Conservation (phyloP, 2,888 invertebrate genomes). For the Xiphydria camelus region DNA sequence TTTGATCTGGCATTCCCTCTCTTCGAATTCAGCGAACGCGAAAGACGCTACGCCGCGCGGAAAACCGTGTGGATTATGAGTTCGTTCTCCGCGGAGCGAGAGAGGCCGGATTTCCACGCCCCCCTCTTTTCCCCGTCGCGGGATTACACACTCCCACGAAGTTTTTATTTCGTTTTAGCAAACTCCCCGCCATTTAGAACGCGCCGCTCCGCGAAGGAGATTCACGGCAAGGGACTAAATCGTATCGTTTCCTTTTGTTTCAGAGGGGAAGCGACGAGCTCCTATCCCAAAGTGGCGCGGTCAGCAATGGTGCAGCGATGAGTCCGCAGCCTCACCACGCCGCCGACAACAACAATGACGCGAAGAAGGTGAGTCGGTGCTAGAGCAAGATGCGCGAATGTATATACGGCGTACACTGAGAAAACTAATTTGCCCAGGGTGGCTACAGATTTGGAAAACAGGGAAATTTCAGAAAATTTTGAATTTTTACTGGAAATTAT, state of each 20-base stretch:
- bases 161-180: too few relatives aligned
- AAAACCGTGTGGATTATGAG: constrained; percentile 21
- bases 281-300: constrained; percentile 87
- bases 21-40: constrained; percentile 17
- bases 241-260: constrained; percentile 51
- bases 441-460: too few relatives aligned
- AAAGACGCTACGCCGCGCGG: constrained; percentile 3
- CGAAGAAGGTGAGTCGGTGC: constrained; percentile 90
- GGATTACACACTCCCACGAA: too few relatives aligned
- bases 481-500: too few relatives aligned
- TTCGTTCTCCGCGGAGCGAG: constrained; percentile 14
- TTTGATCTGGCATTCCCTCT: constrained; percentile 41
- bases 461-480: too few relatives aligned
- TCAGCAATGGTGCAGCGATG: constrained; percentile 90
- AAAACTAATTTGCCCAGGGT: too few relatives aligned
- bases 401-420: too few relatives aligned
- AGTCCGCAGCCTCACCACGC: constrained; percentile 75
- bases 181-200: too few relatives aligned
- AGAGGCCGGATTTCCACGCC: not conserved
- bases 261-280: constrained; percentile 98
- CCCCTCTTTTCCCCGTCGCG: too few relatives aligned
- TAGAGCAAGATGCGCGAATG: too few relatives aligned
- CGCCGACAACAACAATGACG: constrained; percentile 93
- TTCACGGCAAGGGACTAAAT: constrained; percentile 16
- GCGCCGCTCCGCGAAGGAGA: too few relatives aligned